Conservation (phyloP, 2,888 invertebrate genomes). For the Micropterix aruncella region DNA sequence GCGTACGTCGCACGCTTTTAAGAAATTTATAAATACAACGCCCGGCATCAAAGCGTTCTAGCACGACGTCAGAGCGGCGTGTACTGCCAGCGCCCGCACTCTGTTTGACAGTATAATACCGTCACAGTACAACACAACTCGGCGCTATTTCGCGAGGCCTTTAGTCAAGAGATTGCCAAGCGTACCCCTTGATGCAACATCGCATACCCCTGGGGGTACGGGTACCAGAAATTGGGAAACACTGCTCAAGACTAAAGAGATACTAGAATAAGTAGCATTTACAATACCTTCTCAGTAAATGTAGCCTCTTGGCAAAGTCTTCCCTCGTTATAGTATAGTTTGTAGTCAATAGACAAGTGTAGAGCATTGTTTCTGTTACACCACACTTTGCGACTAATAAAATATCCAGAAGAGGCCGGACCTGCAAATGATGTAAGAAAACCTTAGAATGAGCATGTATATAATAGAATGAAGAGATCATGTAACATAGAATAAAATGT, state of each 20-base stretch:
- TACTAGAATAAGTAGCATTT: conserved; percentile 18
- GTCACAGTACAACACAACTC: background rate
- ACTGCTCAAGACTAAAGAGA: background rate
- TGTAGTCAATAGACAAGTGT: conserved; percentile 67
- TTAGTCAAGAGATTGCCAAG: too few relatives aligned
- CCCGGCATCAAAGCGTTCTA: too few relatives aligned
- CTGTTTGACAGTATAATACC: too few relatives aligned
- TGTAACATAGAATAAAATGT: too few relatives aligned
- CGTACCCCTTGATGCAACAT: too few relatives aligned
- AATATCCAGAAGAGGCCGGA: conserved; percentile 71
- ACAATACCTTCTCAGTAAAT: conserved; percentile 53
- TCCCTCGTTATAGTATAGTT: conserved; percentile 65
- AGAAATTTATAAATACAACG: conserved; percentile 2
- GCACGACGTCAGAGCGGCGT: background rate
- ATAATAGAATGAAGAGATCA: too few relatives aligned
- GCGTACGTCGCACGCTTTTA: background rate
- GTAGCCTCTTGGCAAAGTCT: conserved; percentile 67
- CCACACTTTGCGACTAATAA: conserved; percentile 78
- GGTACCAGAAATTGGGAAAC: background rate
- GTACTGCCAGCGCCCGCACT: too few relatives aligned
- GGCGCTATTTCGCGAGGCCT: background rate
- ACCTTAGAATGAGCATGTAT: too few relatives aligned
- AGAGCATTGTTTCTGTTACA: conserved; percentile 68
- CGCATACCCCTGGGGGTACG: too few relatives aligned
- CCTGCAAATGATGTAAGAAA: too few relatives aligned